Percentiles rank a stretch among this genome's conserved stretches.
These are phyloP conservation scores for Holotrichia oblita DNA, from an alignment of 1,140 invertebrate genomes.

Conservation along the genomic window DNA sequence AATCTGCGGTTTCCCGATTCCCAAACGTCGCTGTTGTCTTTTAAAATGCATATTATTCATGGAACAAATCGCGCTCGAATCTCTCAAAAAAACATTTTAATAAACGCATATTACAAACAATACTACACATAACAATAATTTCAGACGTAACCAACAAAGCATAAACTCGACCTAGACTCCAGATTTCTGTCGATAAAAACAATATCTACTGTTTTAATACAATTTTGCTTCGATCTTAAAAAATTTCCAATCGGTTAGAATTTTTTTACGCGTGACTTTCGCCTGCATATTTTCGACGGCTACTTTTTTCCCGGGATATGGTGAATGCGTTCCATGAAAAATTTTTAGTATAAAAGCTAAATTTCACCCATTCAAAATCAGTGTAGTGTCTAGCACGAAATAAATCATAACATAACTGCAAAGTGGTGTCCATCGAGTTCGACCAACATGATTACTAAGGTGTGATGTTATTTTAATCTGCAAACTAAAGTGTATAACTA, in stretches of 20 bases:
- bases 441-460: conserved; percentile 7
- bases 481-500: no score
- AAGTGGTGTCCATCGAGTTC: background rate
- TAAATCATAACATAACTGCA: background rate
- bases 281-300: background rate
- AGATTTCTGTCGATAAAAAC: background rate
- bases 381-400: background rate
- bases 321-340: no score
- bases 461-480: conserved; percentile 5
- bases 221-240: background rate
- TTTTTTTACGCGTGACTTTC: background rate
- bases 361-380: no score
- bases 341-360: conserved; percentile 31
- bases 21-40: no score
- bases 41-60: no score
- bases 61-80: no score
- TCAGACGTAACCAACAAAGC: background rate
- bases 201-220: no score
- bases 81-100: background rate
- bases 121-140: background rate
- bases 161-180: background rate
- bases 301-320: background rate
- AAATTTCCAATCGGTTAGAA: background rate
- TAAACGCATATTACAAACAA: background rate
- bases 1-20: no score